Base-by-base conservation (phyloP, 2,888 invertebrate genomes). In the Archaeoteleia sp. region DNA sequence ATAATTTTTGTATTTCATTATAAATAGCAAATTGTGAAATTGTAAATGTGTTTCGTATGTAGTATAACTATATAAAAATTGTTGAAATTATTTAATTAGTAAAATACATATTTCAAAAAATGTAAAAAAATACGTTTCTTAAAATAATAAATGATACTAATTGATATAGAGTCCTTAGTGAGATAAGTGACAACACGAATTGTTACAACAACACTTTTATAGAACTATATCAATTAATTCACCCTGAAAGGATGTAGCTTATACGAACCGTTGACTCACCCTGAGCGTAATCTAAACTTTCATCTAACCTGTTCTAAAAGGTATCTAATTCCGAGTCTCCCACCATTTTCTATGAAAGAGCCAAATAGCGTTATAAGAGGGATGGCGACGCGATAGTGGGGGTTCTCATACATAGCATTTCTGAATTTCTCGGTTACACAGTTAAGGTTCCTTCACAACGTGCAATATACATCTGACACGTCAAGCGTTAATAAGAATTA, bases 281-380 rank as follows among this genome's bases (percentile, higher is more conserved):
- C 79, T 77, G 77, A 34, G 69, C 78, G 81, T 85, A 79, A 85
- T 85, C 85, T 85, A 83, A 82, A 82, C 78, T 82, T 83, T 84
- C 83, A 84, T 85, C 85, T 84, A 82, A 76, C 81, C 77, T 81
- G 81, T 83, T 84, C 83, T 82, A 73, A 65, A 80, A 78, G 76
- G 74, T 74, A 80, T 84, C 84, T 84, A 84, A 84, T 83, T 82
- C 78, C 55, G 73, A 70, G 75, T 77, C 78, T 78, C 73, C 74
- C 79, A 78, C 81, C 75, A 73, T 78, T 80, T 80, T 79, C 82
- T 81, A 81, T 78, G 80, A 82, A 71, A 66, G 68, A 66, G 71
- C 66, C 57, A 63, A 65, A 60, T 65, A 66, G 62, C 68, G 68
- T 67, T 61, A 67, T 46, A 62, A 68, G 66, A 67, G 71, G 67